phyloP scores from a whole-genome alignment of 2,113 vertebrate species.

The Casuarius casuarius region DNA sequence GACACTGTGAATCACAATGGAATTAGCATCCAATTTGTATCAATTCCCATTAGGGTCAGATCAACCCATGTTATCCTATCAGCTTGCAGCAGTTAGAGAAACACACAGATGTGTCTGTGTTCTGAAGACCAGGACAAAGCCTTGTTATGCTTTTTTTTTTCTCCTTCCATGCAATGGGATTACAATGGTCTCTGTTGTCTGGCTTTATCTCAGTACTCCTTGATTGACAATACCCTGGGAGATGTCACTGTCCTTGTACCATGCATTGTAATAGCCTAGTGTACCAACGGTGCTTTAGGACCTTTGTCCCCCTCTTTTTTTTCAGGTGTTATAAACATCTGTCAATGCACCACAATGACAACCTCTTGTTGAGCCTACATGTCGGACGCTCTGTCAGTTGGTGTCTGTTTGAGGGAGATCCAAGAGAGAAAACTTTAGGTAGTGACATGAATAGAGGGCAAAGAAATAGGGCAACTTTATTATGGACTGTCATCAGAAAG shows the following conservation, averaged over 20 bases:
- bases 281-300: constrained; percentile 45
- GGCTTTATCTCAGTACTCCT: constrained; percentile 64
- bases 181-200: constrained; percentile 77
- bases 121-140: constrained; percentile 74
- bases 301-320: not conserved
- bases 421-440: constrained; percentile 69
- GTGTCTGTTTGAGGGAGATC: constrained; percentile 54
- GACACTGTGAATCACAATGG: constrained; percentile 71
- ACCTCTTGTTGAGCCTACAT: constrained; percentile 64
- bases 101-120: constrained; percentile 67
- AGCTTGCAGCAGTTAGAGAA: constrained; percentile 72
- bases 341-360: constrained; percentile 70
- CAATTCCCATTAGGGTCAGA: constrained; percentile 57
- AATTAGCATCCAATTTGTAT: constrained; percentile 80
- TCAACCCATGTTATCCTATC: constrained; percentile 71
- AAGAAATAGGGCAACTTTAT: constrained; percentile 76
- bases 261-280: constrained; percentile 66
- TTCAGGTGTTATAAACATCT: constrained; percentile 75
- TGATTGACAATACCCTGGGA: constrained; percentile 90
- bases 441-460: constrained; percentile 59
- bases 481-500: constrained; percentile 78
- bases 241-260: constrained; percentile 80
- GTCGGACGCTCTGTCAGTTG: constrained; percentile 69
- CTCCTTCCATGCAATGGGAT: constrained; percentile 70
- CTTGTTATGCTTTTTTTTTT: constrained; percentile 73